Evolutionary conservation across 2,888 invertebrate species (phyloP).

Genomic region (Orchesella flavescens): DNA sequence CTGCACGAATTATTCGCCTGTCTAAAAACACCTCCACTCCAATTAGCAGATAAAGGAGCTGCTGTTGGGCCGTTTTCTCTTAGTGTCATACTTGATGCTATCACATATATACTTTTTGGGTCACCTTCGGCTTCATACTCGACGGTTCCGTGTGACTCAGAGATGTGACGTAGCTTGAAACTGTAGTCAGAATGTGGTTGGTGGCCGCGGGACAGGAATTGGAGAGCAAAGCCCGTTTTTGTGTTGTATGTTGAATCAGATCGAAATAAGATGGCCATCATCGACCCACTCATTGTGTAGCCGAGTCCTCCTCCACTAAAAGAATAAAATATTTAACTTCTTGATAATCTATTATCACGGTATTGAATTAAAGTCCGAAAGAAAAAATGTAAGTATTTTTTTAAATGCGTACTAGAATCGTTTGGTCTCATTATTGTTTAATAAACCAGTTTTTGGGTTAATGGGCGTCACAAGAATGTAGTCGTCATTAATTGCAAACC

Average conservation of each 20-base stretch:
- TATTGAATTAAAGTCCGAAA: not conserved
- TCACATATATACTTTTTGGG: not conserved
- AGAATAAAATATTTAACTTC: too few species aligned
- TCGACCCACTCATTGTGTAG: not conserved
- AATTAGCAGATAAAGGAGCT: not conserved
- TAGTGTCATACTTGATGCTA: slow-evolving; percentile 6
- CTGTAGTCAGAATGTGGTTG: not conserved
- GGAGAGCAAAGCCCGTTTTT: not conserved
- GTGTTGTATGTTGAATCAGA: not conserved
- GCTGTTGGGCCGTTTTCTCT: not conserved
- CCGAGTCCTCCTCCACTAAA: too few species aligned
- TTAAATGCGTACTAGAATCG: slow-evolving; percentile 5
- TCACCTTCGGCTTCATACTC: too few species aligned
- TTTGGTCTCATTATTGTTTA: slow-evolving; percentile 11
- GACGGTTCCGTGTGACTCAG: not conserved
- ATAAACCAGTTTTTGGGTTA: slow-evolving; percentile 9
- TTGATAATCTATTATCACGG: too few species aligned
- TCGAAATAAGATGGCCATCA: slow-evolving; percentile 22
- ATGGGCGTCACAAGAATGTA: slow-evolving; percentile 26
- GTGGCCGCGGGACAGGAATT: not conserved
- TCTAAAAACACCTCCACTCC: not conserved
- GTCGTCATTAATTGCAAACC: slow-evolving; percentile 15
- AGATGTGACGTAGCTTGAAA: not conserved
- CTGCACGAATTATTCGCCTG: not conserved
- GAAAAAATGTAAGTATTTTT: not conserved